phyloP scores from a whole-genome alignment of 1,140 invertebrate genomes.

The Daktulosphaira vitifoliae region DNA sequence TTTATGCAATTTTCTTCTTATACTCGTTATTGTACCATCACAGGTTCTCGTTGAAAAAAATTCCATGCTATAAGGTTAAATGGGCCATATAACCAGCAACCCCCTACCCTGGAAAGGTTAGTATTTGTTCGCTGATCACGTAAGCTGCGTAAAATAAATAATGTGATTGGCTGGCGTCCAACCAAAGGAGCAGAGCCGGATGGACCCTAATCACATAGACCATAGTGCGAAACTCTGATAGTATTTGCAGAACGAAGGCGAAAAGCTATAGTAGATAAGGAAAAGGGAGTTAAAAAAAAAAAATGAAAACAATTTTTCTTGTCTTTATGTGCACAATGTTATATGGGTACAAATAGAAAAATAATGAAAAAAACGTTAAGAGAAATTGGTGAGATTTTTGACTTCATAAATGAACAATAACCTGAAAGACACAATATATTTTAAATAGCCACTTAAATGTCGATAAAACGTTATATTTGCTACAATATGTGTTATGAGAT shows the following conservation, averaged over 20 bases:
- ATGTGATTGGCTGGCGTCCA: conserved; percentile 23
- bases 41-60: background rate
- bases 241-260: background rate
- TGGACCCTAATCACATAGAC: conserved; percentile 20
- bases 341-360: too few relatives aligned
- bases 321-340: too few relatives aligned
- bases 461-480: too few relatives aligned
- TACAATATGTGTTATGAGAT: too few relatives aligned
- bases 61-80: conserved; percentile 2
- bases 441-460: too few relatives aligned
- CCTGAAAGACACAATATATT: too few relatives aligned
- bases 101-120: background rate
- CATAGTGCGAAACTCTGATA: conserved; percentile 9
- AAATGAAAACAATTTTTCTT: too few relatives aligned
- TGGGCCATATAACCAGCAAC: background rate
- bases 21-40: background rate
- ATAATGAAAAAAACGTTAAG: too few relatives aligned
- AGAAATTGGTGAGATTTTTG: too few relatives aligned
- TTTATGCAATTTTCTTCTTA: too few relatives aligned
- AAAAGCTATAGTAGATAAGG: background rate
- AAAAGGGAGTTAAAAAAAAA: too few relatives aligned
- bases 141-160: conserved; percentile 28
- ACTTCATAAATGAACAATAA: too few relatives aligned
- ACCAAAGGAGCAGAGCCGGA: background rate
- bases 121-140: conserved; percentile 31